Percentiles rank a stretch among this genome's conserved stretches.
phyloP scores from a whole-genome alignment of 2,113 vertebrate genomes.

The Sander lucioperca region DNA sequence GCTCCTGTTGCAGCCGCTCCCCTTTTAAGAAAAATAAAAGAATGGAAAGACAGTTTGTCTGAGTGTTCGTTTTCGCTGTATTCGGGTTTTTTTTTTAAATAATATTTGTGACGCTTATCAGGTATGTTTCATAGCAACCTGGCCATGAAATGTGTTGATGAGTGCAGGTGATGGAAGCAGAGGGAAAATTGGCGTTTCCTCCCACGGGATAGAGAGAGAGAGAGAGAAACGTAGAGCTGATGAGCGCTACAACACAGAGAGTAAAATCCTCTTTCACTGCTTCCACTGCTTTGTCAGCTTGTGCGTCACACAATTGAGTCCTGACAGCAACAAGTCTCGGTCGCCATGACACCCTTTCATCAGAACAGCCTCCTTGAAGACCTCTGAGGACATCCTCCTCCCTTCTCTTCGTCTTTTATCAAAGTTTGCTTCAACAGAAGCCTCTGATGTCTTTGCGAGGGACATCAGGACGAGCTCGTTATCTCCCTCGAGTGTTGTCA shows the following conservation, averaged over 20 bases:
- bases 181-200: neutral
- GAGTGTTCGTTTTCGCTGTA: no score
- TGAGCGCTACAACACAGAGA: neutral
- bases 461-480: neutral
- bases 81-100: no score
- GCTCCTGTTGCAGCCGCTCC: no score
- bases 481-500: neutral
- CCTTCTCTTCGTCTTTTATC: neutral
- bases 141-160: neutral
- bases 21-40: no score
- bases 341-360: conserved; percentile 58
- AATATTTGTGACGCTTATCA: no score
- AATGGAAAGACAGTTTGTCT: no score
- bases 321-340: conserved; percentile 22
- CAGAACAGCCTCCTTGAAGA: neutral
- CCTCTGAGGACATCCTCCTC: conserved; percentile 4
- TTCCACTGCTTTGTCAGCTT: conserved; percentile 16
- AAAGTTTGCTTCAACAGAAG: neutral
- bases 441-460: conserved; percentile 6
- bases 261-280: neutral
- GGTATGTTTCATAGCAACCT: neutral
- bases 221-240: neutral
- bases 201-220: neutral
- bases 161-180: neutral
- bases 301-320: conserved; percentile 14